A percentile compares a stretch with the other conserved stretches of the same genome.
Conservation (phyloP, 2,113 vertebrate genomes). For the Stigmatopora nigra region DNA sequence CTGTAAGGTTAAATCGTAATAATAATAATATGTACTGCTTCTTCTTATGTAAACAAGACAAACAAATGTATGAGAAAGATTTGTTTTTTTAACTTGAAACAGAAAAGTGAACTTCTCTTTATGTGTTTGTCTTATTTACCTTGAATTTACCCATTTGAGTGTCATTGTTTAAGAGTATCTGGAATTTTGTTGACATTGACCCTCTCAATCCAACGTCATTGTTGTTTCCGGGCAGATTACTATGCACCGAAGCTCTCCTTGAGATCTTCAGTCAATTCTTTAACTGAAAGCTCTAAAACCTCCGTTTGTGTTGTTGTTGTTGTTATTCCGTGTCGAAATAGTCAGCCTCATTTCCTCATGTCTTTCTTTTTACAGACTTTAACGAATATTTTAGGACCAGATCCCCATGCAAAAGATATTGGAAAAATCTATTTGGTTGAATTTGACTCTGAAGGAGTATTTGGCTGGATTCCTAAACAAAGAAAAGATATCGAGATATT, state of each 20-base stretch:
- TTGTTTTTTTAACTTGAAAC: too few relatives aligned
- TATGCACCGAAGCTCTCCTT: background rate
- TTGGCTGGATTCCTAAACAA: slow-evolving; percentile 76
- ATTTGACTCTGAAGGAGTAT: slow-evolving; percentile 74
- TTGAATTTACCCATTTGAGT: background rate
- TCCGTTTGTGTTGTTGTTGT: slow-evolving; percentile 2
- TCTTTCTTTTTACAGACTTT: slow-evolving; percentile 65
- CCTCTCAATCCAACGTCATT: background rate
- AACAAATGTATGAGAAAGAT: too few relatives aligned
- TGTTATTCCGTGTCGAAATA: background rate
- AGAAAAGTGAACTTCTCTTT: background rate
- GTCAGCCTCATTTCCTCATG: background rate
- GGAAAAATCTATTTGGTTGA: slow-evolving; percentile 74
- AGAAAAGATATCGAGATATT: slow-evolving; percentile 64
- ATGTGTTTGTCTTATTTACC: background rate
- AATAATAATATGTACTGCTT: too few relatives aligned
- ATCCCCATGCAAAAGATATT: slow-evolving; percentile 65
- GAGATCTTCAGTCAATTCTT: background rate
- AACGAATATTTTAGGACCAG: slow-evolving; percentile 75
- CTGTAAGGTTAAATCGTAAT: too few relatives aligned
- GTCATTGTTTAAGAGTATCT: background rate
- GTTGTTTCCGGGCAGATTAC: background rate
- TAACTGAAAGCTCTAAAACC: background rate
- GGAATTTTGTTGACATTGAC: background rate
- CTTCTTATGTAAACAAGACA: too few relatives aligned